Percentiles rank a stretch among this genome's conserved stretches.
phyloP scores from a whole-genome alignment of 2,888 invertebrate species.

The Leucozona laternaria region DNA sequence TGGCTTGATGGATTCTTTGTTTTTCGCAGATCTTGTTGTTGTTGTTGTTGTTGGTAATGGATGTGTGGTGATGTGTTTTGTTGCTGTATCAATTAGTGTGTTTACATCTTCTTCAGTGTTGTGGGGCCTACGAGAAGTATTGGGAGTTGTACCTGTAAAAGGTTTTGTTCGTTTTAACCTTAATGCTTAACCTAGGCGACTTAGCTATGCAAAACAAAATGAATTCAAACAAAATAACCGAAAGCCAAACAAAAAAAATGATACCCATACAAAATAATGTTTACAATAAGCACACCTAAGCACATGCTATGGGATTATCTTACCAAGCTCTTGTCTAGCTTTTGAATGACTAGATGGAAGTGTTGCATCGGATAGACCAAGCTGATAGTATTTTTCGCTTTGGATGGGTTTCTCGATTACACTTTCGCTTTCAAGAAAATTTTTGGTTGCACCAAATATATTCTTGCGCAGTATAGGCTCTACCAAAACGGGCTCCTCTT shows the following conservation, averaged over 20 bases:
- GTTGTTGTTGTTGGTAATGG: slow-evolving; percentile 48
- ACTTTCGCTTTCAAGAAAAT: slow-evolving; percentile 75
- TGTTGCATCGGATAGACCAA: slow-evolving; percentile 81
- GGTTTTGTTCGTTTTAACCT: slow-evolving; percentile 64
- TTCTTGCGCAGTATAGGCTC: slow-evolving; percentile 77
- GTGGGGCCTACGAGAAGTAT: slow-evolving; percentile 68
- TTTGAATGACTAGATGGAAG: slow-evolving; percentile 67
- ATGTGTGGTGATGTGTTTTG: slow-evolving; percentile 61
- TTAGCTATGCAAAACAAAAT: slow-evolving; percentile 49
- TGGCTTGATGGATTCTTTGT: slow-evolving; percentile 56
- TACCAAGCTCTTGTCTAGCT: slow-evolving; percentile 55
- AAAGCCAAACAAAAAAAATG: slow-evolving; percentile 27
- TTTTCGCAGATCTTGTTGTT: slow-evolving; percentile 59
- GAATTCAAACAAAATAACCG: slow-evolving; percentile 21
- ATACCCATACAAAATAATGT: slow-evolving; percentile 15
- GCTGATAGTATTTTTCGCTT: slow-evolving; percentile 80
- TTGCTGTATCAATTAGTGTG: slow-evolving; percentile 60
- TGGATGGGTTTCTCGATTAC: slow-evolving; percentile 79
- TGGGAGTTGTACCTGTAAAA: slow-evolving; percentile 72
- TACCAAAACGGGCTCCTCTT: slow-evolving; percentile 38
- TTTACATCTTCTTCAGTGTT: slow-evolving; percentile 63
- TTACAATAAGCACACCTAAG: slow-evolving; percentile 44
- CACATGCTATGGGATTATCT: slow-evolving; percentile 61
- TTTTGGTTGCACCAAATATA: slow-evolving; percentile 78
- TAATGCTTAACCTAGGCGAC: slow-evolving; percentile 64